Evolutionary conservation across 2,888 invertebrate genomes (phyloP).

Genomic region (Stenotaenia linearis): DNA sequence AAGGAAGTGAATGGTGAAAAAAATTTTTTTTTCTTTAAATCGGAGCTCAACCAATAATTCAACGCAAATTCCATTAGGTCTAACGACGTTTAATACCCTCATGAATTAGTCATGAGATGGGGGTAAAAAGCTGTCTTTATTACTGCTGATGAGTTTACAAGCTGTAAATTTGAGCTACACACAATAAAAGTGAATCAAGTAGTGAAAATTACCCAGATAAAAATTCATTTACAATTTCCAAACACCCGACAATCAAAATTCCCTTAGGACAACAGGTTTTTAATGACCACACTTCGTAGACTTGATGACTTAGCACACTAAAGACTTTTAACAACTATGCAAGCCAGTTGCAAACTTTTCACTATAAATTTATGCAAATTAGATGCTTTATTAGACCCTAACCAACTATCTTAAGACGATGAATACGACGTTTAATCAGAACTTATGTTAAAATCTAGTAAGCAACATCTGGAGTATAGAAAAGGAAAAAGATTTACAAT

Average conservation of each 20-base stretch:
- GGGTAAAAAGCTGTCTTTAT: neutral
- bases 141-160: constrained; percentile 19
- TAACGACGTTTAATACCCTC: constrained; percentile 8
- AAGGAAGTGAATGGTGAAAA: neutral
- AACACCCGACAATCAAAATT: neutral
- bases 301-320: neutral
- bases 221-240: constrained; percentile 7
- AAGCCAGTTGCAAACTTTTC: neutral
- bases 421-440: neutral
- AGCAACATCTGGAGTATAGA: neutral
- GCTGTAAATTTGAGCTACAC: constrained; percentile 10
- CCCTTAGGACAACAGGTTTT: neutral
- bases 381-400: constrained; percentile 10
- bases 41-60: neutral
- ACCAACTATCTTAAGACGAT: neutral
- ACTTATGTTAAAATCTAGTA: neutral
- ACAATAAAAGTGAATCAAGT: constrained; percentile 19
- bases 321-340: neutral
- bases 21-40: no score
- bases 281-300: neutral
- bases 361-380: neutral
- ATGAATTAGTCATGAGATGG: constrained; percentile 14
- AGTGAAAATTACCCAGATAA: constrained; percentile 3
- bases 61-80: neutral
- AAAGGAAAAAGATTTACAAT: constrained; percentile 8